Conservation (phyloP, 2,888 invertebrate genomes). For the Tenodera sinensis region DNA sequence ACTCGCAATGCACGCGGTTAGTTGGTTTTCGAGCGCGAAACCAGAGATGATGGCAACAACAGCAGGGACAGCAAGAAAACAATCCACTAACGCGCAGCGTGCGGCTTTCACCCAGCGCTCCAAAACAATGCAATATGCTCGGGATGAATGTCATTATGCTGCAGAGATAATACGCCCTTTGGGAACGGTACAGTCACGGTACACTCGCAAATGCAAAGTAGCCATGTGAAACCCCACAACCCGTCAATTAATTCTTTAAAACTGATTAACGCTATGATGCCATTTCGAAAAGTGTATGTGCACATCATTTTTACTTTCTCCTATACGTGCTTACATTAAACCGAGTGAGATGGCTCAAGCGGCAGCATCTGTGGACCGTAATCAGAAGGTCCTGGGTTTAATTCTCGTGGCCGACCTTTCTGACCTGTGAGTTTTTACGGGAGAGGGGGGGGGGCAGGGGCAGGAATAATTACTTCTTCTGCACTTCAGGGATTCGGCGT, state of each 20-base stretch:
- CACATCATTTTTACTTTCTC: no score
- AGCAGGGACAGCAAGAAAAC: conserved; percentile 9
- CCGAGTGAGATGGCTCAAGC: no score
- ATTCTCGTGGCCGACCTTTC: no score
- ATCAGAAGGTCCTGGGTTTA: no score
- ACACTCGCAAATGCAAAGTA: background rate
- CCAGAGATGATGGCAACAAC: conserved; percentile 1
- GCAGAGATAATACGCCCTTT: background rate
- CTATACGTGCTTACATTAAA: no score
- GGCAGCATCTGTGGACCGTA: no score
- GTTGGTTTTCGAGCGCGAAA: background rate
- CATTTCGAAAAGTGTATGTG: no score
- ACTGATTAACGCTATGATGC: background rate
- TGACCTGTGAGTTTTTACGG: no score
- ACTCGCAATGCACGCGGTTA: conserved; percentile 11
- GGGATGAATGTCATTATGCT: background rate
- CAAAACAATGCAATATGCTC: conserved; percentile 9
- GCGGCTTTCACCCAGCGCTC: background rate
- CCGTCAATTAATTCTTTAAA: background rate
- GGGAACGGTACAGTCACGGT: background rate
- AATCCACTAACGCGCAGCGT: conserved; percentile 4
- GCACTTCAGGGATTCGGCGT: no score
- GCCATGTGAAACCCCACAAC: background rate
- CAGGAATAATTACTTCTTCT: no score
- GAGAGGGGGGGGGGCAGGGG: no score